Base-by-base conservation (phyloP, 2,113 vertebrate genomes). In the Boulengerochromis microlepis region DNA sequence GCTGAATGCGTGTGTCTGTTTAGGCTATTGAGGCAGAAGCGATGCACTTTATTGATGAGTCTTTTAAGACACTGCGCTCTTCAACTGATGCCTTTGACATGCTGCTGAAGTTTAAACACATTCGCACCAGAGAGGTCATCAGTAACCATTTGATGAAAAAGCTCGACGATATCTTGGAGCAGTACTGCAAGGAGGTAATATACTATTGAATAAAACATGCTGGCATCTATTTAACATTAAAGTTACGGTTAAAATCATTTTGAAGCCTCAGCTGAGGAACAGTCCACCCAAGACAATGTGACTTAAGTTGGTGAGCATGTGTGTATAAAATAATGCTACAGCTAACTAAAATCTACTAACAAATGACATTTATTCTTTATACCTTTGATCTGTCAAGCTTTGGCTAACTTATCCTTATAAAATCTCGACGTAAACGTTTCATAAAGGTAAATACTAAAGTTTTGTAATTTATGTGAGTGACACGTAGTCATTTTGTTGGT, bases 141-240 rank as follows among this genome's bases (percentile, higher is more conserved):
- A 97, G 96, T 40, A 97, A 96, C n/a, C 97, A 99, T 87, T 92
- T 99, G 96, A 98, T 97, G 97, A 97, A 95, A 95, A 99, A 98
- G 71, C 98, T 98, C 81, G 95, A 94, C 7, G 97, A 98, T 47
- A 94, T 99, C 83, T 93, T 99, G 86, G 90, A 91, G 10, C 97
- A 98, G 88, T 99, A 98, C 76, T 96, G 94, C 85, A 98, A 98
- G 97, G 98, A 99, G 98, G 99, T 99, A 90, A n/a, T 26, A 16
- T n/a, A 11, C 9, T 82, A 5, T 81, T 18, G 83, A 50, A 50
- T 31, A 78, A 50, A 50, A 31, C 26, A 50, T 50, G 16, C 42
- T 78, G 16, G 42, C 16, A n/a, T 50, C 24, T 78, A 31, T 50
- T 78, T 78, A 29, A n/a, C 16, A 29, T 78, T 2, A 81, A 82